phyloP scores from a whole-genome alignment of 2,888 invertebrate genomes.

The Ariolimax columbianus region DNA sequence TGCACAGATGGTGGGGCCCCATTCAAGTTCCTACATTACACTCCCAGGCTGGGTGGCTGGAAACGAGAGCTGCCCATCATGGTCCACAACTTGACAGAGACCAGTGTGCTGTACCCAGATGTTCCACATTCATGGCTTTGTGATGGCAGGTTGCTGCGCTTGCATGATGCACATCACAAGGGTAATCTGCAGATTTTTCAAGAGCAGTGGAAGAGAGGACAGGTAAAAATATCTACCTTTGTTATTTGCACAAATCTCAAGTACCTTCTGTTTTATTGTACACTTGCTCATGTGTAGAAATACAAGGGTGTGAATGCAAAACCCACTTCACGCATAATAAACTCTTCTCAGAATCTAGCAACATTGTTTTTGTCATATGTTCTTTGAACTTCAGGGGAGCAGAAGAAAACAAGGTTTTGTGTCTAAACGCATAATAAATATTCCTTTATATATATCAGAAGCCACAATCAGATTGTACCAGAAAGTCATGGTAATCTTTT shows the following conservation, averaged over 20 bases:
- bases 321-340: too few species aligned
- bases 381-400: too few species aligned
- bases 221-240: slow-evolving; percentile 48
- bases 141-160: slow-evolving; percentile 90
- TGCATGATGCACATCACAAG: slow-evolving; percentile 89
- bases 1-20: slow-evolving; percentile 74
- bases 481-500: too few species aligned
- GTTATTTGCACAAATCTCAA: neutral
- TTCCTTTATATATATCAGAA: too few species aligned
- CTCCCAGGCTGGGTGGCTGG: slow-evolving; percentile 82
- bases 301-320: too few species aligned
- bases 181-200: slow-evolving; percentile 77
- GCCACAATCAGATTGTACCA: too few species aligned
- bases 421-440: too few species aligned
- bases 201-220: slow-evolving; percentile 76
- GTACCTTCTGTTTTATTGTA: neutral
- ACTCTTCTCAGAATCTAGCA: too few species aligned
- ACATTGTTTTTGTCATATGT: too few species aligned
- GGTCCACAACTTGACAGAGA: slow-evolving; percentile 86
- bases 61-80: slow-evolving; percentile 83
- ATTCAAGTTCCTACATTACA: slow-evolving; percentile 83
- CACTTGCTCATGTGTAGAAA: neutral
- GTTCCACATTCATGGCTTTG: slow-evolving; percentile 96
- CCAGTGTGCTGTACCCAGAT: slow-evolving; percentile 83
- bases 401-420: too few species aligned